phyloP scores from a whole-genome alignment of 1,140 invertebrate species.

The Leptinotarsa undecemlineata region DNA sequence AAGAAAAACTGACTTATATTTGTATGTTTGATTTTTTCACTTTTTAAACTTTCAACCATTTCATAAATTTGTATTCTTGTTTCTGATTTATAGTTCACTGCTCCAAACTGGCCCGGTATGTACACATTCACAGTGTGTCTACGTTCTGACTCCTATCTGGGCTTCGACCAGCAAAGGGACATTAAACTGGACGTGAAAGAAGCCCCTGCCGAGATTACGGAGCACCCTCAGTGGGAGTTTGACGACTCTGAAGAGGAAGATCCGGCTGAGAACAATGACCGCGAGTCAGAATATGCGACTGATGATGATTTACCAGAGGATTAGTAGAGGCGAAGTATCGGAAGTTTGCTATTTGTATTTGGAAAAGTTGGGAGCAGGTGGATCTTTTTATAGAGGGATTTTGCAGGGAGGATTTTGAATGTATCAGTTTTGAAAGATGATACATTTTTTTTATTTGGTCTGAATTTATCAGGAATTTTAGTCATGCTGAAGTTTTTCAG shows the following conservation, averaged over 20 bases:
- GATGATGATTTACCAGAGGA: conserved; percentile 65
- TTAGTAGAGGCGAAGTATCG: conserved; percentile 24
- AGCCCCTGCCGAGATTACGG: conserved; percentile 84
- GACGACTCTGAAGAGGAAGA: conserved; percentile 90
- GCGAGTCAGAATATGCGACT: conserved; percentile 73
- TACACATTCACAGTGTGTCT: conserved; percentile 95
- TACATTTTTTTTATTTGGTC: conserved; percentile 1
- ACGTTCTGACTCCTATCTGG: conserved; percentile 89
- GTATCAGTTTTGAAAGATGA: neutral
- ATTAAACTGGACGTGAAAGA: conserved; percentile 96
- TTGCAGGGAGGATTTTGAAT: neutral
- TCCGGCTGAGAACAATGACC: conserved; percentile 68
- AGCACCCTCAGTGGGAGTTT: conserved; percentile 96
- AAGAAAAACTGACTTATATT: too few species aligned
- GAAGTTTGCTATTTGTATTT: neutral
- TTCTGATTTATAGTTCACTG: conserved; percentile 72
- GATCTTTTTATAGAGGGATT: neutral
- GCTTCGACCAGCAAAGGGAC: conserved; percentile 88
- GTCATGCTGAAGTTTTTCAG: neutral
- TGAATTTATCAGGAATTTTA: neutral
- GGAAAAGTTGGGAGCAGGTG: neutral
- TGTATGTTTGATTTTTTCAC: too few species aligned
- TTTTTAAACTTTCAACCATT: too few species aligned
- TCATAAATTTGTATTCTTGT: conserved; percentile 18
- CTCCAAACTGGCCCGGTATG: conserved; percentile 87